phyloP scores from a whole-genome alignment of 1,140 invertebrate species.

The Phymastichus coffea region DNA sequence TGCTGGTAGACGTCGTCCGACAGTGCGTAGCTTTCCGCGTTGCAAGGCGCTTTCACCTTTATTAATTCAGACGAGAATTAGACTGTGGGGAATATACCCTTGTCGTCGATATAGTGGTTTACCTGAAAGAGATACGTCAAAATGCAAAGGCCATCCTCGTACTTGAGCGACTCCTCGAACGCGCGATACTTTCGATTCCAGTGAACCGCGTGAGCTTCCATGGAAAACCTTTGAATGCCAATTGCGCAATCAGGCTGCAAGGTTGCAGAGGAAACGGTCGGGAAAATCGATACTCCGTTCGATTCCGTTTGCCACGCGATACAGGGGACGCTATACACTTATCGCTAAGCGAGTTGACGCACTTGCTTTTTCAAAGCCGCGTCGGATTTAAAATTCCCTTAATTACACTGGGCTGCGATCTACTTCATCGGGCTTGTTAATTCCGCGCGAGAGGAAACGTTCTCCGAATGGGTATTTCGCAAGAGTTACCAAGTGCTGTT shows the following conservation, averaged over 20 bases:
- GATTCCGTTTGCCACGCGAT: too few relatives aligned
- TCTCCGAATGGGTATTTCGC: too few relatives aligned
- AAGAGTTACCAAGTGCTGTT: slow-evolving; percentile 57
- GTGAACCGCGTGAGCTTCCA: slow-evolving; percentile 78
- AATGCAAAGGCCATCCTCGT: slow-evolving; percentile 76
- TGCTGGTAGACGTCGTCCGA: too few relatives aligned
- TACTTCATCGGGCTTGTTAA: too few relatives aligned
- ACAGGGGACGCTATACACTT: too few relatives aligned
- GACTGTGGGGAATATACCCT: neutral
- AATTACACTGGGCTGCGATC: too few relatives aligned
- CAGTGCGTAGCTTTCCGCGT: too few relatives aligned
- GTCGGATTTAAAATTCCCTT: neutral
- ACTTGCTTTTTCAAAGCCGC: neutral
- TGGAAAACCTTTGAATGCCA: slow-evolving; percentile 60
- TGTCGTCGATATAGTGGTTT: neutral
- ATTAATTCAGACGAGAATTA: neutral
- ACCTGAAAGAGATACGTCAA: slow-evolving; percentile 68
- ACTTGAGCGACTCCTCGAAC: slow-evolving; percentile 66
- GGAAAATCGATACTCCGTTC: too few relatives aligned
- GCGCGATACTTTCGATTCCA: slow-evolving; percentile 73
- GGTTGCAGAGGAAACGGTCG: too few relatives aligned
- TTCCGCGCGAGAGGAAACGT: too few relatives aligned
- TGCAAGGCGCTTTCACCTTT: too few relatives aligned
- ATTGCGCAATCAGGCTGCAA: neutral
- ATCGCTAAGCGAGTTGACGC: too few relatives aligned